Base-by-base conservation (phyloP, 2,113 vertebrate species). In the Engystomops pustulosus region DNA sequence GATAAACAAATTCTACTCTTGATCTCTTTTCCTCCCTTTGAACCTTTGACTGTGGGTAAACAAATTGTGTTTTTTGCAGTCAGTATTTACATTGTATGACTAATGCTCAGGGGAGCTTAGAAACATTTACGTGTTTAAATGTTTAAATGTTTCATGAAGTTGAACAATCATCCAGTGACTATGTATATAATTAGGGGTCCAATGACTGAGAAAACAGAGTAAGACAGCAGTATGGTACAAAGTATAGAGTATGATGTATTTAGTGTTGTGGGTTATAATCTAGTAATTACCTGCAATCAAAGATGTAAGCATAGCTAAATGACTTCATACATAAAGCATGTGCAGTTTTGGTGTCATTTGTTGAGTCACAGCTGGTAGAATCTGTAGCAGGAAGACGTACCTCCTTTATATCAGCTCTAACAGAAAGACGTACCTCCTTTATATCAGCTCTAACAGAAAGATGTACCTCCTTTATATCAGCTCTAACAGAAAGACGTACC, bases 1-100 rank as follows among this genome's bases (percentile, higher is more conserved):
- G 34, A 55, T 77, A 77, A 77, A 77, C 74, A 77, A 51, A 77
- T 38, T 77, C n/a, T 77, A n/a, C 49, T 77, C 74, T 77, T 23
- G 49, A 58, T 58, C 74, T 55, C 34, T n/a, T 36, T 38, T 25
- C n/a, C 49, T 36, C 27, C 25, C 49, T 76, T 76, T 58, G 49
- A 77, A 55, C 20, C 10, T 55, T 20, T 77, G 74, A 58, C 23
- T 77, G 34, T n/a, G 20, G 74, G 30, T n/a, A 55, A 38, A 58
- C 25, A 55, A 10, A 55, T 76, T 36, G 30, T 58, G 30, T 38
- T 32, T 38, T 32, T 53, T 36, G 18, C 27, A 55, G 18, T 11
- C 44, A 53, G 10, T 77, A 36, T 77, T 77, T 77, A 77, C 32
- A 25, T 77, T 58, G 18, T 20, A 51, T 75, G 71, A 75, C 25